Percentiles rank a stretch among this genome's conserved stretches.
Conservation (phyloP, 2,797 vertebrate genomes). For the Hybognathus amarus region DNA sequence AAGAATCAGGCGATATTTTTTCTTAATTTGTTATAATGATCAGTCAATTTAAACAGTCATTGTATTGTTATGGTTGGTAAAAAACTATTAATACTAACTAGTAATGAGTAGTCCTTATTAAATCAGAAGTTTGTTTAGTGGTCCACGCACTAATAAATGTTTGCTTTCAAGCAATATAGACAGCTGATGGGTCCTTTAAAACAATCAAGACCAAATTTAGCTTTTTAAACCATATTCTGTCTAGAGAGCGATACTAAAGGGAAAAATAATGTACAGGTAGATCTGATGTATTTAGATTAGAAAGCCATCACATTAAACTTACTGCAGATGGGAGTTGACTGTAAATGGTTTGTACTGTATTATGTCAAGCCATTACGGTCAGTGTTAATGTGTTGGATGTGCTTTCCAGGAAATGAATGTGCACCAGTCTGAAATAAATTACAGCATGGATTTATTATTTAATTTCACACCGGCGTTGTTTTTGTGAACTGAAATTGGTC, state of each 20-base stretch:
- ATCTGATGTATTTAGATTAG: neutral
- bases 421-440: neutral
- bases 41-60: neutral
- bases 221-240: neutral
- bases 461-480: neutral
- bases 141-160: neutral
- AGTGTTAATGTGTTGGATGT: slow-evolving; percentile 3
- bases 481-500: neutral
- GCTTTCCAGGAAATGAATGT: neutral
- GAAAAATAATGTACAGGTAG: neutral
- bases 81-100: no score
- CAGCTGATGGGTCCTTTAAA: neutral
- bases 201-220: neutral
- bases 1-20: neutral
- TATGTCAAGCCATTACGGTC: slow-evolving; percentile 12
- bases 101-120: neutral
- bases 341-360: neutral
- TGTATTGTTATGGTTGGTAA: no score
- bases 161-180: neutral
- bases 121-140: neutral
- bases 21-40: neutral
- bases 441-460: neutral
- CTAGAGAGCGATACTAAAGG: neutral
- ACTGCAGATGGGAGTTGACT: neutral
- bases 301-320: slow-evolving; percentile 5